Base-by-base conservation (phyloP, 1,140 invertebrate species). In the Drosophila arawakana region DNA sequence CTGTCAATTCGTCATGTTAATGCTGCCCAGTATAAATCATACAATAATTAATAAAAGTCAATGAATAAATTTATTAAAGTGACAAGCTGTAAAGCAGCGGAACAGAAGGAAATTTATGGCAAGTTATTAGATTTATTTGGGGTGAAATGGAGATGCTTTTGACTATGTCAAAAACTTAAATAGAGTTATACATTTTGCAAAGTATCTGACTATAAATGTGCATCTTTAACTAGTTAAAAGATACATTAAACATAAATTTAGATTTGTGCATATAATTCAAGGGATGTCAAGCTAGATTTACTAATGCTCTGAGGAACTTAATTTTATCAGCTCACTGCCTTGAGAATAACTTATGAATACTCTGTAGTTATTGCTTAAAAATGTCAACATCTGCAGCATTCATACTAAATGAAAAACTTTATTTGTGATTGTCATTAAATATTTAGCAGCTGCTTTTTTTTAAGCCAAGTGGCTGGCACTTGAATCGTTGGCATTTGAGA, bases 401-500 rank as follows among this genome's bases (percentile, higher is more conserved):
- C 35, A 13, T 6, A 13, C 7, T 30, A 30, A 25, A 46, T 43
- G 41, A 44, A 35, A 21, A 21, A 10, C n/a, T 47, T 21, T 4
- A n/a, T 35, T 41, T 15, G 44, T 43, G 59, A 55, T 47, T 47
- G 49, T 63, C 67, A 13, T 68, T 30, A 73, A 69, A 73, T 69
- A 73, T 73, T 47, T 60, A 73, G 15, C 10, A 43, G 18, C 25
- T 30, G 49, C 69, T 61, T 54, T n/a, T 18, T 35, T 13, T 35
- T 21, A 21, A 3, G 6, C n/a, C 49, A 41, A 43, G 37, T 43
- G 52, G 25, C 30, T 46, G 39, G 39, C 21, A 44, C 11, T 30
- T 59, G 11, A 30, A 30, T 30, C 25, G 25, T 13, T 61, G 30
- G 44, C 18, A 47, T 39, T 65, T 21, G 8, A 15, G 1, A 25